A percentile compares a stretch with the other conserved stretches of the same genome.
phyloP scores from a whole-genome alignment of 2,888 invertebrate genomes.

The Blastobasis lacticolella region DNA sequence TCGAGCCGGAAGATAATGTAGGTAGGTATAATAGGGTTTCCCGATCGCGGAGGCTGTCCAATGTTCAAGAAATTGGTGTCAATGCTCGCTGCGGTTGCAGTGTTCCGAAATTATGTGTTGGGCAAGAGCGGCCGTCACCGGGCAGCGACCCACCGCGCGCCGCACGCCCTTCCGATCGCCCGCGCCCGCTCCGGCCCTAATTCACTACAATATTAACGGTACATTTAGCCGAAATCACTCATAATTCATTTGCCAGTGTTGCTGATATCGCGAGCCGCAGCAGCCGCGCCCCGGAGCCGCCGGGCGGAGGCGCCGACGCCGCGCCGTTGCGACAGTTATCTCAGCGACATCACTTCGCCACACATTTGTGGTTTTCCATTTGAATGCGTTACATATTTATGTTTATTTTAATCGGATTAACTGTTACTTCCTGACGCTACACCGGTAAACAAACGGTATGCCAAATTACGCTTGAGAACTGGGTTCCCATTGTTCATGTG shows the following conservation, averaged over 20 bases:
- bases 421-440: constrained; percentile 48
- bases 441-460: constrained; percentile 59
- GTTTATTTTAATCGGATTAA: constrained; percentile 51
- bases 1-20: constrained; percentile 15
- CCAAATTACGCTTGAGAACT: constrained; percentile 68
- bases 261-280: background rate
- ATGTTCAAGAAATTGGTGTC: constrained; percentile 66
- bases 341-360: constrained; percentile 21
- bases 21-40: constrained; percentile 23
- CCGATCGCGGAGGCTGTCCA: constrained; percentile 43
- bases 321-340: constrained; percentile 21
- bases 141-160: constrained; percentile 43
- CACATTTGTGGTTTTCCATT: constrained; percentile 36
- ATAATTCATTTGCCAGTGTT: background rate
- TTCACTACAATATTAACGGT: background rate
- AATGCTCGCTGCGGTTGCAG: constrained; percentile 71
- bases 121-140: constrained; percentile 40
- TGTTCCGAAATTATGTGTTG: constrained; percentile 69
- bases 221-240: too few relatives aligned
- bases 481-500: constrained; percentile 55
- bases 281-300: too few relatives aligned
- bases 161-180: constrained; percentile 15
- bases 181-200: constrained; percentile 16
- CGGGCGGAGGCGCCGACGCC: too few relatives aligned
- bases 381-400: constrained; percentile 37